Base-by-base conservation (phyloP, 2,888 invertebrate species). In the Erynnis tages region DNA sequence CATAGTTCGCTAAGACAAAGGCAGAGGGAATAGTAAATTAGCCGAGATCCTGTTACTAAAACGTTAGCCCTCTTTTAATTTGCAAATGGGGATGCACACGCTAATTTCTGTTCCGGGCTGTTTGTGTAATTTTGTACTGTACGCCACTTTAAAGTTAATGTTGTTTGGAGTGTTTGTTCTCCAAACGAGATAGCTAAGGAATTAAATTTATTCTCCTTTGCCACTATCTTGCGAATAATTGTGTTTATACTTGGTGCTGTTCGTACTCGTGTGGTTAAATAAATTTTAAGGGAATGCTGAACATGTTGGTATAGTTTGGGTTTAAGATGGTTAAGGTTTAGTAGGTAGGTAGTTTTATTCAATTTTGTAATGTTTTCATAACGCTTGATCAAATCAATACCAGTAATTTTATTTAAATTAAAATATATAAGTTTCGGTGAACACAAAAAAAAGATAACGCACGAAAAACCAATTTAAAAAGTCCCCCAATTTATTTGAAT, bases 121-220 rank as follows among this genome's bases (percentile, higher is more conserved):
- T 37, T 52, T 37, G 37, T 52, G 52, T 52, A 52, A 52, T 52
- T 44, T 35, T 14, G 43, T 37, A 11, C 30, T 37, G 44, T 29
- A 44, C 35, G 50, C 43, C 21, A 35, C 35, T 50, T 52, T 35
- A 37, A 52, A 52, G 29, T 52, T 50, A 50, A 52, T 52, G 46
- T 54, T 35, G 41, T 47, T 34, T 54, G 21, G 46, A 29, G 30
- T 52, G 37, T 44, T 50, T 43, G 40, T 37, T 17, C 10, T 17
- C 34, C 43, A 48, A 48, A 37, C 41, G 56, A 59, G 60, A 59
- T 56, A 56, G 54, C 49, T 48, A 45, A 54, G 54, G 52, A 57
- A 55, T 54, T 55, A 47, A 54, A 57, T 58, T 54, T 53, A 48
- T 47, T 37, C 30, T 16, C 54, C 52, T 40, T 38, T 38, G 32